A percentile compares a stretch with the other conserved stretches of the same genome.
Evolutionary conservation across 2,888 invertebrate species (phyloP).

Genomic region (Cinara cedri): DNA sequence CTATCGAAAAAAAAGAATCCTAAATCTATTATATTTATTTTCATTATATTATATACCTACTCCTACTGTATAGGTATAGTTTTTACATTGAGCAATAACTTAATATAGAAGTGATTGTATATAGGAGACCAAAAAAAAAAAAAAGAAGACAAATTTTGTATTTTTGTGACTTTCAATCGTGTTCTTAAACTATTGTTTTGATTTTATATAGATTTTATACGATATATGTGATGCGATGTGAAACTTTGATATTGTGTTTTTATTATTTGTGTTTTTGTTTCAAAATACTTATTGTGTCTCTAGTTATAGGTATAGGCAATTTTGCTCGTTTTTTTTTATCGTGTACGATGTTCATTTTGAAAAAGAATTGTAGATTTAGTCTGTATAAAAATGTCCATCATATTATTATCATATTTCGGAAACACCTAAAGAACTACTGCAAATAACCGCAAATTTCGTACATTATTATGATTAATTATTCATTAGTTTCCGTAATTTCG

Average conservation of each 20-base stretch:
- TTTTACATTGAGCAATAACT: conserved; percentile 8
- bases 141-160: background rate
- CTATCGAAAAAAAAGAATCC: conserved; percentile 5
- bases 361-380: too few relatives aligned
- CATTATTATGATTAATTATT: background rate
- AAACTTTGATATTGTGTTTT: background rate
- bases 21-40: conserved; percentile 6
- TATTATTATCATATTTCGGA: too few relatives aligned
- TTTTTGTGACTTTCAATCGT: background rate
- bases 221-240: background rate
- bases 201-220: background rate
- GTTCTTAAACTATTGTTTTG: background rate
- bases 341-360: too few relatives aligned
- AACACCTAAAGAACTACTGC: too few relatives aligned
- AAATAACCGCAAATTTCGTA: background rate
- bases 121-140: background rate
- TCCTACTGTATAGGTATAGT: too few relatives aligned
- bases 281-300: too few relatives aligned
- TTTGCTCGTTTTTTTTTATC: too few relatives aligned
- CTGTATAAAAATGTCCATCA: too few relatives aligned
- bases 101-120: background rate
- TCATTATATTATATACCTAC: background rate
- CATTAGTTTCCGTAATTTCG: background rate
- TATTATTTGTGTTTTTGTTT: too few relatives aligned
- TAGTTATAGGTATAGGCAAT: too few relatives aligned